Evolutionary conservation across 2,113 vertebrate genomes (phyloP), one percentile per base, ranked within the genome.

Genomic region (Astatoreochromis straeleni): DNA sequence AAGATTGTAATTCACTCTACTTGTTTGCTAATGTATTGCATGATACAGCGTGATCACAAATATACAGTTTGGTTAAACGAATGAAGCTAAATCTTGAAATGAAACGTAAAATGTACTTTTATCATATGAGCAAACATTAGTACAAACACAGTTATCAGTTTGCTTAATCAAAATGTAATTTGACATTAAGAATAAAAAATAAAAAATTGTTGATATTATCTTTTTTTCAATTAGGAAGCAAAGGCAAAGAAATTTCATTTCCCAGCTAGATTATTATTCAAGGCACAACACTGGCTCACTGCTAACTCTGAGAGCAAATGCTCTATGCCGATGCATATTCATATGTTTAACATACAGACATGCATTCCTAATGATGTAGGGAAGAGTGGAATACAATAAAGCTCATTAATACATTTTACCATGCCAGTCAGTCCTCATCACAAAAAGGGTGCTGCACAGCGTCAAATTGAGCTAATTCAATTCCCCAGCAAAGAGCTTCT

Each of bases 301-400:
- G 85, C 91, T 92, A 93, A 96, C 94, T 95, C 95, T 92, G 93
- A 95, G 91, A 94, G 94, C 93, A 94, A 93, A 93, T 92, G 94
- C 94, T 94, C 87, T 93, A 89, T 91, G 91, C 78, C 88, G 90
- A 96, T 97, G 96, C 95, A 97, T 97, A 97, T 97, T 97, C 95
- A 97, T 97, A 94, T 96, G 96, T 96, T 96, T 96, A 96, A 96
- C 94, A 88, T 96, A 96, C 96, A 96, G 94, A 93, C 96, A 92
- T 95, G 95, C 94, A 95, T 94, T 93, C 88, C 79, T 96, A 95
- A 96, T 94, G 92, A 93, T 92, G 85, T 80, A 83, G 88, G 84
- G 90, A 84, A 92, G 90, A 53, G 75, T 38, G 83, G 94, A 95
- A 95, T 95, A 92, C 92, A 91, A 85, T 92, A 85, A 86, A 84